These are phyloP conservation scores for Hemibagrus guttatus DNA, from an alignment of 2,797 vertebrate species.

Conservation along the genomic window DNA sequence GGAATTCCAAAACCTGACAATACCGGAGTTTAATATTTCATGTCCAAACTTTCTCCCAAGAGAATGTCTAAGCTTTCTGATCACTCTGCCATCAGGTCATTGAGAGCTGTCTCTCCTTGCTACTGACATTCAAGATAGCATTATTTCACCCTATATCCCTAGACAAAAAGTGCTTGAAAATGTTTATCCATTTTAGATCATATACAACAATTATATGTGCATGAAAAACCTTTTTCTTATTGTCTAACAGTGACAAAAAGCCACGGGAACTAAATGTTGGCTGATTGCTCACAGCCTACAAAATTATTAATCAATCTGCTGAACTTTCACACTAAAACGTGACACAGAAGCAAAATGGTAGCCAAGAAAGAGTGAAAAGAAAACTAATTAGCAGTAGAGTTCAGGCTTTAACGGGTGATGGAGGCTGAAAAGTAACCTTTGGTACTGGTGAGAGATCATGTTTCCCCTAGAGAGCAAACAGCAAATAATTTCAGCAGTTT, in stretches of 20 bases:
- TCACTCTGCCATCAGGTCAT: not conserved
- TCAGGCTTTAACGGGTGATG: constrained; percentile 65
- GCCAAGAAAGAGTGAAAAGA: constrained; percentile 64
- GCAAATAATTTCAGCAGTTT: constrained; percentile 66
- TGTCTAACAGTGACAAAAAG: not conserved
- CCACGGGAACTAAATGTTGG: not conserved
- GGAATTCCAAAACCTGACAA: not conserved
- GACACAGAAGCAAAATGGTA: constrained; percentile 22
- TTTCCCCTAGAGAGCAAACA: constrained; percentile 59
- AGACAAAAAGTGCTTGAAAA: not conserved
- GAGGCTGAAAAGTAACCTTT: constrained; percentile 58
- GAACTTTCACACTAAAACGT: not conserved
- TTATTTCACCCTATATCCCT: not conserved
- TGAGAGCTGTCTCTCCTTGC: not conserved
- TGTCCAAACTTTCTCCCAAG: not conserved
- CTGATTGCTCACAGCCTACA: not conserved
- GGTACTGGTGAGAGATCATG: constrained; percentile 59
- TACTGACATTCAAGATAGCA: not conserved
- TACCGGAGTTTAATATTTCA: not conserved
- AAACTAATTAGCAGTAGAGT: constrained; percentile 66
- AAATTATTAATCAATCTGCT: not conserved
- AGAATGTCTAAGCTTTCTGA: not conserved
- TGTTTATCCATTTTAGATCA: not conserved
- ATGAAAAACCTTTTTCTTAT: not conserved
- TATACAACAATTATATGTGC: no score